A percentile compares a stretch with the other conserved stretches of the same genome.
Conservation (phyloP, 2,888 invertebrate genomes). For the Cephus pulcher region DNA sequence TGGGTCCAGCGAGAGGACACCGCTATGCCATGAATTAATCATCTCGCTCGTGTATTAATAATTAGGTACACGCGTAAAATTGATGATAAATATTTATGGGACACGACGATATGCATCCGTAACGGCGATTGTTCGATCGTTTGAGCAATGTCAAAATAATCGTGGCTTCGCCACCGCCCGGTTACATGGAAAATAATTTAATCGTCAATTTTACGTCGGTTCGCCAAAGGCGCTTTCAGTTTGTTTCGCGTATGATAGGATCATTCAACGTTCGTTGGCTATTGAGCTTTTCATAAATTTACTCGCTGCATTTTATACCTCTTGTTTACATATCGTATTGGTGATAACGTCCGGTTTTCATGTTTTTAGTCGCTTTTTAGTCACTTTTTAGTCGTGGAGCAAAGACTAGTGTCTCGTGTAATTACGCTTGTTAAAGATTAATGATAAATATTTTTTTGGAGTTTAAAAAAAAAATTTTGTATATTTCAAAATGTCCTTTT, state of each 20-base stretch:
- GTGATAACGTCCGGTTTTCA: not conserved
- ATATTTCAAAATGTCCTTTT: not conserved
- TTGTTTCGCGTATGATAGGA: not conserved
- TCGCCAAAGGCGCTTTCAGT: not conserved
- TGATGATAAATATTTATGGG: slow-evolving; percentile 50
- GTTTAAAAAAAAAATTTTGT: too few relatives aligned
- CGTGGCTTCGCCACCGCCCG: slow-evolving; percentile 27
- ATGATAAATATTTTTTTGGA: too few relatives aligned
- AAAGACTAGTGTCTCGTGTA: not conserved
- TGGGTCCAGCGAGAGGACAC: slow-evolving; percentile 15
- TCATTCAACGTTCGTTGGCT: not conserved
- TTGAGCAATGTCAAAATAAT: slow-evolving; percentile 39
- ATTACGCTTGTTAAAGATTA: too few relatives aligned
- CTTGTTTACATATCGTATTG: not conserved
- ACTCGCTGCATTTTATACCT: not conserved
- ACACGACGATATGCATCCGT: slow-evolving; percentile 41
- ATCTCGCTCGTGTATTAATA: slow-evolving; percentile 40
- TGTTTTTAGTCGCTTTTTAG: too few relatives aligned
- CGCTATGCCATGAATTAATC: slow-evolving; percentile 41
- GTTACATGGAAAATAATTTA: slow-evolving; percentile 38
- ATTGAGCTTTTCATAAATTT: not conserved
- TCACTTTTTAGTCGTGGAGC: not conserved
- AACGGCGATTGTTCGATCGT: slow-evolving; percentile 41
- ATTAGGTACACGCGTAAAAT: slow-evolving; percentile 39
- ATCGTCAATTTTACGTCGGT: slow-evolving; percentile 27